Base-by-base conservation (phyloP, 1,140 invertebrate species). In the Zaprionus nigranus region DNA sequence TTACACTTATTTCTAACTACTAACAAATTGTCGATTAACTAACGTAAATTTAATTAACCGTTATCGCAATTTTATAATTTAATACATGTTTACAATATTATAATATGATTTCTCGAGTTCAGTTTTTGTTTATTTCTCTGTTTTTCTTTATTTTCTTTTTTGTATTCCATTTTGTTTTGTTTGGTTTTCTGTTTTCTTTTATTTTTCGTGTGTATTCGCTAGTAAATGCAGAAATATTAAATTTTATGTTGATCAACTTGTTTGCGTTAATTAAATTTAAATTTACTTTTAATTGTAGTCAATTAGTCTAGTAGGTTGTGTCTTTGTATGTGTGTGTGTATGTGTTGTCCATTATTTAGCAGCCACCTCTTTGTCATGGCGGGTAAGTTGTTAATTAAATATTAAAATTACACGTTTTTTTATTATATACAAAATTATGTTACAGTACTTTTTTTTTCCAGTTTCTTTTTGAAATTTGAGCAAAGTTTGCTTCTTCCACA, bases 191-290 rank as follows among this genome's bases (percentile, higher is more conserved):
- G 20, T 60, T 56, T 36, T 7, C 2, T 54, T 56, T 63, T 67
- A 17, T 49, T 68, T 46, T 22, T 26, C 59, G 61, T 51, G 46
- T 78, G 68, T 91, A 86, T 70, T 91, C 76, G 75, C 88, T 91
- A 91, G 81, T 91, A 91, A 91, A 91, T 91, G 88, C 88, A 91
- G 88, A 91, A 91, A 90, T 82, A 81, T 90, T 61, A 90, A 90
- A 79, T 77, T 86, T 86, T 59, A 77, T 46, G 53, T 82, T 72
- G 77, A 86, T 87, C 83, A 86, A 86, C 77, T 78, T 54, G 58
- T 71, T 78, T 36, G 58, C 65, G 22, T 62, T 75, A 64, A 71
- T 75, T 75, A 70, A 81, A 57, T 64, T 81, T 75, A 75, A 62
- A 67, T 76, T 67, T 83, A 83, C 51, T 58, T 85, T 79, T 90